Evolutionary conservation across 2,888 invertebrate species (phyloP), one percentile per base, ranked within the genome.

Genomic region (Chirona hameri): DNA sequence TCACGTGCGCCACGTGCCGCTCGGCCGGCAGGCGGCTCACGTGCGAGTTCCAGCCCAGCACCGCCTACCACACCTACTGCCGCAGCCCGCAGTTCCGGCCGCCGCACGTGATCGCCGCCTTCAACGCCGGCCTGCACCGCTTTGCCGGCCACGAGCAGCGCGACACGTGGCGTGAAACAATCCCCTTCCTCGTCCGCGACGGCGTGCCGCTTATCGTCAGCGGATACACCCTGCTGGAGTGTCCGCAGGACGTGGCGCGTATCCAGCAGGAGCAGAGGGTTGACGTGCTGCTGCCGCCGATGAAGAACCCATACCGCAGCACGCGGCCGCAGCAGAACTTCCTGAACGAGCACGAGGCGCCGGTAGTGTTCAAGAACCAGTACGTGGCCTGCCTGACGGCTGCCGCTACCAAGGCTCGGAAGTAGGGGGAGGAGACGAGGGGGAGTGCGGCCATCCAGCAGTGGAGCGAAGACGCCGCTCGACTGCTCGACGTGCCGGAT

Each of bases 61-160:
- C 80, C 15, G 27, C 52, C 52, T 80, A 80, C 80, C 80, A 80
- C 80, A 80, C n/a, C 14, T 80, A 52, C 52, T 52, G n/a, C 80
- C 48, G 80, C 52, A 29, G 29, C 52, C 52, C 80, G 80, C 80
- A 83, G 46, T 83, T 52, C 52, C 46, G 52, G 3, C 79, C 57
- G 9, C 83, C 84, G 39, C 76, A 84, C 80, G 79, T 81, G 27
- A 72, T 84, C 27, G 48, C 83, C 29, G 83, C 84, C n/a, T 84
- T 82, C 60, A 84, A 84, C 72, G 83, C 83, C 82, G 84, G 83
- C 4, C 84, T 84, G 52, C 84, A 84, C 55, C 83, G 83, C 57
- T 80, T 46, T 46, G 52, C 80, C 10, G 83, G 82, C 5, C 79
- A 81, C 21, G 39, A 76, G 31, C 27, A 27, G 12, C n/a, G 55